Conservation (phyloP, 2,113 vertebrate genomes). For the Neodon shergylaensis region DNA sequence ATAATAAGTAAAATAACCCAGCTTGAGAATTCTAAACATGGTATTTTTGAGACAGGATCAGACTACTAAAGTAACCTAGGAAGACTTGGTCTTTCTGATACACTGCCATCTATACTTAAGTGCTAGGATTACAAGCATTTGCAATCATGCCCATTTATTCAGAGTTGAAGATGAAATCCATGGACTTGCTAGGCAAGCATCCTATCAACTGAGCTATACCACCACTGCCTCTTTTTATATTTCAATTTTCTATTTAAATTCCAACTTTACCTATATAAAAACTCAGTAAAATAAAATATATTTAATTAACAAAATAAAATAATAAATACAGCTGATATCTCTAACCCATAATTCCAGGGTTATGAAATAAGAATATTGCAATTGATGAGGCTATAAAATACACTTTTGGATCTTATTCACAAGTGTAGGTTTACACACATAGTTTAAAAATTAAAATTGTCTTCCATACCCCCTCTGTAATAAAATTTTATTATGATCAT, state of each 20-base stretch:
- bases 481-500: not conserved
- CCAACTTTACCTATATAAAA: not conserved
- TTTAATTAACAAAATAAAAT: constrained; percentile 1
- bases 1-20: not conserved
- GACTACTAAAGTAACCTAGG: too few species aligned
- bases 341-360: not conserved
- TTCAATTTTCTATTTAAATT: not conserved
- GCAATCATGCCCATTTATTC: not conserved
- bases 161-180: not conserved
- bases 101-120: not conserved
- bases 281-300: not conserved
- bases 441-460: not conserved
- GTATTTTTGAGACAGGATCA: not conserved
- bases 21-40: not conserved
- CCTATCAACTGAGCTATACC: not conserved
- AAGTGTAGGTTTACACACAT: not conserved
- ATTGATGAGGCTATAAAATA: not conserved
- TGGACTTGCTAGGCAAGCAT: not conserved
- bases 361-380: constrained; percentile 7
- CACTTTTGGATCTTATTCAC: not conserved
- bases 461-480: not conserved
- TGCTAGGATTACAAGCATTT: not conserved
- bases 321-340: not conserved
- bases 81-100: not conserved
- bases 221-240: too few species aligned